phyloP scores from a whole-genome alignment of 2,797 vertebrate species.

The Carcharodon carcharias region DNA sequence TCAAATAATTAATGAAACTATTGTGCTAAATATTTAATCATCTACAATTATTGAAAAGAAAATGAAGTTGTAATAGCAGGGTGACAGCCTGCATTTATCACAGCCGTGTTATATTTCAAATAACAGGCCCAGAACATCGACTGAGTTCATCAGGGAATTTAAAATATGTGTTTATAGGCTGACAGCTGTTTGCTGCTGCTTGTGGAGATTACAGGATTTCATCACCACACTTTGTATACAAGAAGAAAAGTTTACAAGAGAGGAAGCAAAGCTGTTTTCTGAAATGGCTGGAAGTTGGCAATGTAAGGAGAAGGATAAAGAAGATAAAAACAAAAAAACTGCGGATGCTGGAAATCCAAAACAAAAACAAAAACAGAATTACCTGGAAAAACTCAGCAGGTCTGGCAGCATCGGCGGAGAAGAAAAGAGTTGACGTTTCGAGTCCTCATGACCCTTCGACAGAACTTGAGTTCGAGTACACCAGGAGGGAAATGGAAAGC shows the following conservation, averaged over 20 bases:
- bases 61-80: neutral
- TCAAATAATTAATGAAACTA: neutral
- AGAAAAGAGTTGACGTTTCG: no score
- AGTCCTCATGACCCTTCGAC: no score
- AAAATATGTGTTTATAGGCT: constrained; percentile 15
- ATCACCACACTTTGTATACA: neutral
- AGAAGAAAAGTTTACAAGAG: neutral
- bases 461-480: no score
- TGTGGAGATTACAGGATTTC: neutral
- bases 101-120: neutral
- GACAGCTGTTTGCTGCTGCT: constrained; percentile 29
- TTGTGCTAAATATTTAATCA: neutral
- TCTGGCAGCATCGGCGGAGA: no score
- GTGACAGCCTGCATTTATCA: neutral
- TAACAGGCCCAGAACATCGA: neutral
- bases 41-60: neutral
- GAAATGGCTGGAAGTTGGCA: neutral
- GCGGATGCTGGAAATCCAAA: no score
- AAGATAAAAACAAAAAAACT: no score
- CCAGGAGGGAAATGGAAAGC: no score
- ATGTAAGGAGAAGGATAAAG: no score
- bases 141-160: constrained; percentile 4
- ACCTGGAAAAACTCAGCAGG: no score
- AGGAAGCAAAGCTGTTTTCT: neutral
- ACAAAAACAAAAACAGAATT: no score